Conservation (phyloP, 1,140 invertebrate genomes). For the Megalopta genalis region DNA sequence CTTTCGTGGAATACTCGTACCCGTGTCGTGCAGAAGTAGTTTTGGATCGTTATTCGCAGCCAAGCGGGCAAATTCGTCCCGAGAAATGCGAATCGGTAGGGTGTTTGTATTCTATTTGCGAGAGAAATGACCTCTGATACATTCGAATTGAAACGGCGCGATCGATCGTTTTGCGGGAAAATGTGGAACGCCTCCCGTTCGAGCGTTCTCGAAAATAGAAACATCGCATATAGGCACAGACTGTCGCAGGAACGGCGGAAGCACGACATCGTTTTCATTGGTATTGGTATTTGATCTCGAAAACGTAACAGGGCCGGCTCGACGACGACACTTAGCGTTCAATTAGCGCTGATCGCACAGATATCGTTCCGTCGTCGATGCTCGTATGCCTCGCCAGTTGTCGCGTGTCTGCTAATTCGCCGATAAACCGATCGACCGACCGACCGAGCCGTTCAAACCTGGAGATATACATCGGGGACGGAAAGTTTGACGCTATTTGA, state of each 20-base stretch:
- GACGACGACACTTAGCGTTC: neutral
- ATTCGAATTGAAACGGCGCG: neutral
- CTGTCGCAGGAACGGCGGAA: neutral
- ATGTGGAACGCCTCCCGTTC: slow-evolving; percentile 39
- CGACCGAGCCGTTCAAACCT: neutral
- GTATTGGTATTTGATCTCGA: neutral
- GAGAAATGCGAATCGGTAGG: no score
- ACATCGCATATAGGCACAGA: slow-evolving; percentile 3
- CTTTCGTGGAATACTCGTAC: no score
- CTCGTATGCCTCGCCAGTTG: neutral
- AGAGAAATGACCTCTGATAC: neutral
- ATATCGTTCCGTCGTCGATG: neutral
- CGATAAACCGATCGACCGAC: neutral
- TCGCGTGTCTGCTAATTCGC: neutral
- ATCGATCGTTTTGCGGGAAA: slow-evolving; percentile 35
- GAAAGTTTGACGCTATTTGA: neutral
- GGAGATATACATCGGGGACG: neutral
- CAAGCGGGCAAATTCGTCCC: no score
- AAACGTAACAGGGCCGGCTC: neutral
- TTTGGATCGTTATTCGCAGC: no score
- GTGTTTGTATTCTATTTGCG: no score
- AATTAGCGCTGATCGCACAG: neutral
- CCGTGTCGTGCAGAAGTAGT: no score
- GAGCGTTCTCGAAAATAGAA: slow-evolving; percentile 40
- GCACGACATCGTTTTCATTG: neutral